A percentile compares a stretch with the other conserved stretches of the same genome.
phyloP scores from a whole-genome alignment of 1,140 invertebrate genomes.

The Gonatopus flavifemur region DNA sequence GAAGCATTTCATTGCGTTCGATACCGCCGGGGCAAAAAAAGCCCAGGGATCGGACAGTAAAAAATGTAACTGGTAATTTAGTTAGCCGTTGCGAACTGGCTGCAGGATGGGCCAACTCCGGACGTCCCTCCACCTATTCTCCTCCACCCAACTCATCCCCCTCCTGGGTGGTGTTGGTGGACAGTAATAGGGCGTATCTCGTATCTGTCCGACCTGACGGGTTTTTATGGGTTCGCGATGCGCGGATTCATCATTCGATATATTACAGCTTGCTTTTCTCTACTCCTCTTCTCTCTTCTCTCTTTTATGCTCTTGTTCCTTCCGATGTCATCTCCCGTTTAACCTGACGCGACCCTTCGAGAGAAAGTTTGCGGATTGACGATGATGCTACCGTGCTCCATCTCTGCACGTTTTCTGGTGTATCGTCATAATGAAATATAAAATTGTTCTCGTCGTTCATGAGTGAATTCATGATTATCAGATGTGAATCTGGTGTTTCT shows the following conservation, averaged over 20 bases:
- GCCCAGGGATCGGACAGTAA: conserved; percentile 52
- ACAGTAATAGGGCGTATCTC: conserved; percentile 58
- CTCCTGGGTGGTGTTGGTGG: conserved; percentile 46
- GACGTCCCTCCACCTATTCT: conserved; percentile 12
- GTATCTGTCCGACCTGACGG: conserved; percentile 54
- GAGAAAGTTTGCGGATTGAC: conserved; percentile 35
- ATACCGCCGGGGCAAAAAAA: conserved; percentile 48
- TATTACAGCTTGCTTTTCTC: conserved; percentile 36
- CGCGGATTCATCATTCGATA: conserved; percentile 55
- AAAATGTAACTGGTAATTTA: conserved; percentile 59
- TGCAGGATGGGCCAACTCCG: conserved; percentile 22
- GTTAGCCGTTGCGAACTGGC: conserved; percentile 53
- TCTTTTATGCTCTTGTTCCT: too few species aligned
- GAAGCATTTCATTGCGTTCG: conserved; percentile 51
- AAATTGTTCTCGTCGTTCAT: too few species aligned
- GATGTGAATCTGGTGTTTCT: too few species aligned
- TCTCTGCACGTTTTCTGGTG: too few species aligned
- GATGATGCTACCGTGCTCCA: too few species aligned
- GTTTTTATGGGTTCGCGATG: conserved; percentile 57
- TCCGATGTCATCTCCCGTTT: conserved; percentile 47
- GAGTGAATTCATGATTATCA: too few species aligned
- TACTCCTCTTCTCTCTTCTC: conserved; percentile 3
- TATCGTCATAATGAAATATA: too few species aligned
- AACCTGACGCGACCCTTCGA: conserved; percentile 46
- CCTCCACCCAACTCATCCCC: too few species aligned